Evolutionary conservation across 2,797 vertebrate species (phyloP).

Genomic region (Pipistrellus nathusii): DNA sequence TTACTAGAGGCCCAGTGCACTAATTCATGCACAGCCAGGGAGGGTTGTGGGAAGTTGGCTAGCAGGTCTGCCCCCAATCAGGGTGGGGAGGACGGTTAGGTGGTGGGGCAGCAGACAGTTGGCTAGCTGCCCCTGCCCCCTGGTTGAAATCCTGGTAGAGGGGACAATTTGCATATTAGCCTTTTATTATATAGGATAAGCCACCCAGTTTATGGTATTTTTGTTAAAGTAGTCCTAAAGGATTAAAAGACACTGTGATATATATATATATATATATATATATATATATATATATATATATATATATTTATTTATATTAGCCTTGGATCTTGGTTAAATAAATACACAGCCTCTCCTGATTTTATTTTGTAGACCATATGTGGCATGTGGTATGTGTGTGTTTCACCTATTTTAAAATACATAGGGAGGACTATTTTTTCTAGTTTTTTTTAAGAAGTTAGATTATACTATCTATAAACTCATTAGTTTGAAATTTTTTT

Average conservation of each 20-base stretch:
- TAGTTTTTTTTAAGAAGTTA: not conserved
- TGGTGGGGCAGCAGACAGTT: too few relatives aligned
- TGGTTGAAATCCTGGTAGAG: too few relatives aligned
- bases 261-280: too few relatives aligned
- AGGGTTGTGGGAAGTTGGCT: too few relatives aligned
- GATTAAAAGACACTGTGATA: not conserved
- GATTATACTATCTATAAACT: not conserved
- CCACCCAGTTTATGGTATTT: not conserved
- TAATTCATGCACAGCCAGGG: too few relatives aligned
- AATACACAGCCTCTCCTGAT: not conserved
- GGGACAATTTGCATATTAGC: too few relatives aligned
- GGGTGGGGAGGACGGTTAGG: too few relatives aligned
- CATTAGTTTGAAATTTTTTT: not conserved
- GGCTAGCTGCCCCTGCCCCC: too few relatives aligned
- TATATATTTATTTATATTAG: not conserved
- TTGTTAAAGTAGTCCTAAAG: not conserved
- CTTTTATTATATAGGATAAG: not conserved
- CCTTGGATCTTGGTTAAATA: not conserved
- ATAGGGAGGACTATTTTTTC: not conserved
- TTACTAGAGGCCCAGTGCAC: not conserved
- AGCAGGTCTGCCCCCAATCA: too few relatives aligned
- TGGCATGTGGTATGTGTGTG: not conserved
- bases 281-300: too few relatives aligned
- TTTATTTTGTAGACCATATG: not conserved
- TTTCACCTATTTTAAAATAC: not conserved